phyloP scores from a whole-genome alignment of 2,888 invertebrate genomes.

The Mechanitis messenoides region DNA sequence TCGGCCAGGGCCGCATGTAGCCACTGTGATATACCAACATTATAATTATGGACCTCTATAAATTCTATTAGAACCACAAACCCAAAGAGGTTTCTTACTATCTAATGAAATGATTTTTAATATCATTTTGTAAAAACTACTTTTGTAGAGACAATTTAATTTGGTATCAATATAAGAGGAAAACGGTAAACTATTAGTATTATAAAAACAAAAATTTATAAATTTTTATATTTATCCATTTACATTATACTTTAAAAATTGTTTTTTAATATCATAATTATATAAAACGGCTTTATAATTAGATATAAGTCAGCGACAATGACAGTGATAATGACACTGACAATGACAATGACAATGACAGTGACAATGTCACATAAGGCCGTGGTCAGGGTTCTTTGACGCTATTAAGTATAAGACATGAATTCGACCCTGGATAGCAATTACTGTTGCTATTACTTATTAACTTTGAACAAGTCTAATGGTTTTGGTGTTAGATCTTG shows the following conservation, averaged over 20 bases:
- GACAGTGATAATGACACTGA: too few species aligned
- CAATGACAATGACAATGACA: too few species aligned
- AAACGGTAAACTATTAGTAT: too few species aligned
- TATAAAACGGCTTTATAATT: too few species aligned
- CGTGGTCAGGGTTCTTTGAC: not conserved
- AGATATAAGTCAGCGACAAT: not conserved
- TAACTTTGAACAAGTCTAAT: slow-evolving; percentile 59
- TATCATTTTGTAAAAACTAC: not conserved
- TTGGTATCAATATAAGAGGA: too few species aligned
- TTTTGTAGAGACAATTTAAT: too few species aligned
- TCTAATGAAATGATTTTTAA: not conserved
- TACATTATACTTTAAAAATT: too few species aligned
- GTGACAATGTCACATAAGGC: not conserved
- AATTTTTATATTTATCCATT: too few species aligned
- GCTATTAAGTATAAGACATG: slow-evolving; percentile 22
- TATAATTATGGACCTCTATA: slow-evolving; percentile 21
- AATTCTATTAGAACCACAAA: slow-evolving; percentile 7
- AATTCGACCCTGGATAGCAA: slow-evolving; percentile 41
- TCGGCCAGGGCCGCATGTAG: slow-evolving; percentile 40
- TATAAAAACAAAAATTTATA: too few species aligned
- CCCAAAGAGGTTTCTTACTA: not conserved
- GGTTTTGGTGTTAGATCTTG: slow-evolving; percentile 54
- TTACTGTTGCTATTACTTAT: slow-evolving; percentile 58
- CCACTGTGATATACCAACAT: slow-evolving; percentile 20
- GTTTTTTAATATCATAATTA: too few species aligned